These are phyloP conservation scores for Gavialis gangeticus DNA, from an alignment of 2,113 vertebrate species.

Conservation along the genomic window DNA sequence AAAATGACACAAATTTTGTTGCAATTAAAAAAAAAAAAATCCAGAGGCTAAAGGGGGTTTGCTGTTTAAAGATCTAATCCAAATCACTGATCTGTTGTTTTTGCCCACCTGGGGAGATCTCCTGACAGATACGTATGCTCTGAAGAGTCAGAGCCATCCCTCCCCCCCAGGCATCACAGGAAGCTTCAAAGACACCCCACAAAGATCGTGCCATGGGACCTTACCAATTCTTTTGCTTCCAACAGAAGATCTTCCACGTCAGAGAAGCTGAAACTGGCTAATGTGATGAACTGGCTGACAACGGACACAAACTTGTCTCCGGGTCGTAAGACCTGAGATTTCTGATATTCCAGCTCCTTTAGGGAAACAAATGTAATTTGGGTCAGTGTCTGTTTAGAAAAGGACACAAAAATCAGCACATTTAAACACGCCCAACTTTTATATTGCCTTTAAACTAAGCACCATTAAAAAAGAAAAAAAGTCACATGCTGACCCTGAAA, in stretches of 20 bases:
- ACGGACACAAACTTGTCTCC: conserved; percentile 98
- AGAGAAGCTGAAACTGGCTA: conserved; percentile 98
- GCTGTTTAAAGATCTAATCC: background rate
- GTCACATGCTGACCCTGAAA: too few relatives aligned
- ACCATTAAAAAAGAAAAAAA: background rate
- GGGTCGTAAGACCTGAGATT: conserved; percentile 83
- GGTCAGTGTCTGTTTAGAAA: background rate
- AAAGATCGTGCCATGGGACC: background rate
- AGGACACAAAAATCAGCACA: background rate
- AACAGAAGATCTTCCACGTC: conserved; percentile 95
- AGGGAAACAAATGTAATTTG: background rate
- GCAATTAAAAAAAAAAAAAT: background rate
- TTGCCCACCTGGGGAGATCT: background rate
- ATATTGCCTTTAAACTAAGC: too few relatives aligned
- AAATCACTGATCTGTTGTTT: background rate
- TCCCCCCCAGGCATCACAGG: background rate
- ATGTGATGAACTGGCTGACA: conserved; percentile 97
- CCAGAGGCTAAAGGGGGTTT: background rate
- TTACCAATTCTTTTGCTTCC: conserved; percentile 97
- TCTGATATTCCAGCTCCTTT: conserved; percentile 96
- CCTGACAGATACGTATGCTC: background rate
- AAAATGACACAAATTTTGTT: background rate
- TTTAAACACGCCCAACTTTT: too few relatives aligned
- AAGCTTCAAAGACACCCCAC: background rate
- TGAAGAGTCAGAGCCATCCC: background rate